Percentiles rank a stretch among this genome's conserved stretches.
Evolutionary conservation across 2,797 vertebrate species (phyloP).

Genomic region (Distichodus sexfasciatus): DNA sequence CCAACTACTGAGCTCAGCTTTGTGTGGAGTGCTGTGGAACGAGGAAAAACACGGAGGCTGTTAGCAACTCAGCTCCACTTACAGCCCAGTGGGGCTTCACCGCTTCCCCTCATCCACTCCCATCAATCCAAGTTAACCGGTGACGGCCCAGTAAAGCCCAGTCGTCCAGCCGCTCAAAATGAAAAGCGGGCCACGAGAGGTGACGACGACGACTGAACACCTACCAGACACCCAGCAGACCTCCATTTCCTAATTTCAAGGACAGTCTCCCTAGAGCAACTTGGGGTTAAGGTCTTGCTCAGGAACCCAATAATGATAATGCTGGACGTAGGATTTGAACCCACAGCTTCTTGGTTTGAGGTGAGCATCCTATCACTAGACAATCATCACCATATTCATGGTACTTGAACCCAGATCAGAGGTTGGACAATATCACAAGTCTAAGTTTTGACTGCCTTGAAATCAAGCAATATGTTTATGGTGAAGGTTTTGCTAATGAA

Average conservation of each 20-base stretch:
- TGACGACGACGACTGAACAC: slow-evolving; percentile 50
- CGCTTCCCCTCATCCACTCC: slow-evolving; percentile 18
- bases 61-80: slow-evolving; percentile 59
- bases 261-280: no score
- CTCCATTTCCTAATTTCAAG: neutral
- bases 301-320: no score
- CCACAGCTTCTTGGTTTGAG: no score
- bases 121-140: slow-evolving; percentile 58
- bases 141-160: slow-evolving; percentile 38
- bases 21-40: neutral
- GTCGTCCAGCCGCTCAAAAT: slow-evolving; percentile 36
- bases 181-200: slow-evolving; percentile 39
- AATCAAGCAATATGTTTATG: no score
- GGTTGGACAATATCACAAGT: no score
- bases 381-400: no score
- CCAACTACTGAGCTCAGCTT: neutral
- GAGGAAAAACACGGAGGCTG: slow-evolving; percentile 36
- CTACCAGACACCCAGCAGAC: slow-evolving; percentile 31
- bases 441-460: no score
- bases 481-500: no score
- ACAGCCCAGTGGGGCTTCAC: slow-evolving; percentile 46
- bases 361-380: no score
- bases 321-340: no score
- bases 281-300: no score
- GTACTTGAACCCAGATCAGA: no score